These are phyloP conservation scores for Hydrolagus affinis DNA, from an alignment of 2,113 vertebrate species.

Conservation along the genomic window DNA sequence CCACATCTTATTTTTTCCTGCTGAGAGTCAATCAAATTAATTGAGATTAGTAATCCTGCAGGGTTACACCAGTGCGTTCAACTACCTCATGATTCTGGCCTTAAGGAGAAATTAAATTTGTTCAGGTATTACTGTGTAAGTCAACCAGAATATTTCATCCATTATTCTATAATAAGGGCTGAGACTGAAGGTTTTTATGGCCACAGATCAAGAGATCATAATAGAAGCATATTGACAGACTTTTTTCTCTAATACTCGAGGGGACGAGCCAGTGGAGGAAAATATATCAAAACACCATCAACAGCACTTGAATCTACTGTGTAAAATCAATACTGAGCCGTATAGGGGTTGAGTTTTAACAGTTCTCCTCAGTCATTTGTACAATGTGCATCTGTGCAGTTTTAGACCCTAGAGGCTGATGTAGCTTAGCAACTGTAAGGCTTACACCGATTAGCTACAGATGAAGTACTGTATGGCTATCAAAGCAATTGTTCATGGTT, in stretches of 20 bases:
- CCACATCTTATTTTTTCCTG: slow-evolving; percentile 73
- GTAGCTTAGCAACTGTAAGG: slow-evolving; percentile 80
- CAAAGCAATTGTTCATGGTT: slow-evolving; percentile 75
- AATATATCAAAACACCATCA: slow-evolving; percentile 99
- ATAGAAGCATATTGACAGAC: slow-evolving; percentile 99
- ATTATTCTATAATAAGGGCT: slow-evolving; percentile 92
- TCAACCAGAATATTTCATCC: slow-evolving; percentile 54
- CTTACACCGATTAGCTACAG: slow-evolving; percentile 88
- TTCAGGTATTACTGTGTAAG: slow-evolving; percentile 37
- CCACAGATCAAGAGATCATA: slow-evolving; percentile 99
- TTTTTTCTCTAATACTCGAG: slow-evolving; percentile 79
- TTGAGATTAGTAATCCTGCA: slow-evolving; percentile 70
- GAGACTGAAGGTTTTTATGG: slow-evolving; percentile 89
- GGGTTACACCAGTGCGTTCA: slow-evolving; percentile 60
- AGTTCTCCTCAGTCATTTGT: slow-evolving; percentile 98
- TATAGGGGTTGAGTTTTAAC: slow-evolving; percentile 99
- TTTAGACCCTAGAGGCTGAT: slow-evolving; percentile 67
- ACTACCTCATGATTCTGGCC: slow-evolving; percentile 60
- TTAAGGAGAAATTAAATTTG: slow-evolving; percentile 42
- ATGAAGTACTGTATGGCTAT: slow-evolving; percentile 77
- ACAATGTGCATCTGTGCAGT: slow-evolving; percentile 81
- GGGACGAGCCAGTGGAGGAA: slow-evolving; percentile 84
- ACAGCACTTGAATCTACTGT: slow-evolving; percentile 92
- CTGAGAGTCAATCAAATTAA: slow-evolving; percentile 89
- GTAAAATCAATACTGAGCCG: slow-evolving; percentile 99